Conservation (phyloP, 1,140 invertebrate species). For the Rhagoletis pomonella region DNA sequence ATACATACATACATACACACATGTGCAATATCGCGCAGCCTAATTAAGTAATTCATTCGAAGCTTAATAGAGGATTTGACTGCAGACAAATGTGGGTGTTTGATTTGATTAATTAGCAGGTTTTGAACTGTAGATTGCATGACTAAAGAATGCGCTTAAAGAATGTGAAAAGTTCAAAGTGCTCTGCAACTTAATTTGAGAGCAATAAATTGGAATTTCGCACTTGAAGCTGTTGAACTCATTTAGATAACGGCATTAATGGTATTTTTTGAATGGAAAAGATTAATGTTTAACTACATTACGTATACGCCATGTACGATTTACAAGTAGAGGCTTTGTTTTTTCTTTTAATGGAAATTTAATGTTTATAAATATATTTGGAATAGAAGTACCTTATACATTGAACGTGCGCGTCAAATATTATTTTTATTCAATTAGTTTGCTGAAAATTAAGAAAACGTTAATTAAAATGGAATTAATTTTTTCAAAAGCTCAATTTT, state of each 20-base stretch:
- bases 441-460: too few species aligned
- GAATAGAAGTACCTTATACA: too few species aligned
- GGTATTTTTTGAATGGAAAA: background rate
- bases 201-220: background rate
- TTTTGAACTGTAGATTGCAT: background rate
- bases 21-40: conserved; percentile 11
- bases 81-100: conserved; percentile 41
- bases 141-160: background rate
- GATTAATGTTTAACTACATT: background rate
- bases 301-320: too few species aligned
- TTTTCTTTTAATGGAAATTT: too few species aligned
- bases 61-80: conserved; percentile 29
- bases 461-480: too few species aligned
- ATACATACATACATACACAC: background rate
- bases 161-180: background rate
- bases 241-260: background rate
- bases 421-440: too few species aligned
- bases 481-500: too few species aligned
- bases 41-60: conserved; percentile 36
- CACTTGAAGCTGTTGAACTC: background rate
- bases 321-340: too few species aligned
- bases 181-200: background rate
- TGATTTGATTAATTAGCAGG: conserved; percentile 48
- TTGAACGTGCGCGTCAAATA: too few species aligned
- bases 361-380: too few species aligned